Evolutionary conservation across 2,113 vertebrate genomes (phyloP), one percentile per base, ranked within the genome.

Genomic region (Heliornis fulica): DNA sequence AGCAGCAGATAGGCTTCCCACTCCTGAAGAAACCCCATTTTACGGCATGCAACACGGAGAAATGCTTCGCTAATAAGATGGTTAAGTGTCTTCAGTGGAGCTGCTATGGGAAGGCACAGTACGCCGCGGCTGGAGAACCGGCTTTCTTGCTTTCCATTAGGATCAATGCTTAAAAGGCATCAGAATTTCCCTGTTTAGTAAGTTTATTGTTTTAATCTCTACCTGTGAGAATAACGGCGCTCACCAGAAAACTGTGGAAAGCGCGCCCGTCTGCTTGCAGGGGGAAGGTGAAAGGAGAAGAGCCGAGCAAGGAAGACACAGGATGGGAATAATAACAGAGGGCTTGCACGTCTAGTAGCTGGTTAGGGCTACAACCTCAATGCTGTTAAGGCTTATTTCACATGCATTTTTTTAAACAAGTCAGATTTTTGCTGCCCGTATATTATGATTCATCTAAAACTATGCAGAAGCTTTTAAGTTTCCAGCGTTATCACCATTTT

Each of bases 21-120:
- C 38, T 95, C 80, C 70, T 76, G 81, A 94, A 97, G 83, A 96
- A 93, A 82, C 31, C 31, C 11, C 60, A 32, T 75, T 94, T 93
- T 89, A 84, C 83, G 71, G 56, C 41, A 95, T 4, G 34, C 59
- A 95, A 70, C 54, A 51, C 2, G 65, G 93, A 91, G 69, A 89
- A 90, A 71, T 34, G 71, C 61, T 83, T 89, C 83, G 43, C 81
- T 83, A 59, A 29, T 74, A 83, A 83, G 53, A 74, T 5, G 31
- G 66, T 40, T 36, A 69, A 89, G 50, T 32, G 87, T 65, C 70
- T 87, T 59, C 86, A 83, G 60, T 3, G 34, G 63, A 80, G 86
- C 7, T 87, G 46, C 77, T 85, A 5, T 2, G 25, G 75, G 41
- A 81, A 87, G 64, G 28, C 31, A 40, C 0, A 8, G 94, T 41